Conservation (phyloP, 2,888 invertebrate genomes). For the Endotricha flammealis region DNA sequence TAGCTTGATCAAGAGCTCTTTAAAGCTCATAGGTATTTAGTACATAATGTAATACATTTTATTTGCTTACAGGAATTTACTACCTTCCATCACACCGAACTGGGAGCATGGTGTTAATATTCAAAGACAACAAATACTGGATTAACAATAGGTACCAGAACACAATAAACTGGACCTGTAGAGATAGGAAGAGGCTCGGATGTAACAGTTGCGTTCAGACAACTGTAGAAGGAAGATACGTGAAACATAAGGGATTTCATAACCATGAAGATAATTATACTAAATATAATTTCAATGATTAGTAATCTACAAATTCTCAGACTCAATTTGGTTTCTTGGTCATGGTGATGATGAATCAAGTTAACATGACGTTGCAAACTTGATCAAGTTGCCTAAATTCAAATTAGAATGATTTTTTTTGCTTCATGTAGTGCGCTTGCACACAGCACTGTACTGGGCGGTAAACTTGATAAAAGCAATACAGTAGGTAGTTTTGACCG, state of each 20-base stretch:
- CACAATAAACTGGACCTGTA: constrained; percentile 71
- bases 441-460: no score
- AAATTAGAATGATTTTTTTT: no score
- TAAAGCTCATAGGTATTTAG: no score
- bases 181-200: constrained; percentile 62
- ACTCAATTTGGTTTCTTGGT: neutral
- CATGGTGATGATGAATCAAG: no score
- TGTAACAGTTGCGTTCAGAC: constrained; percentile 70
- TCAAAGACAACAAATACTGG: constrained; percentile 72
- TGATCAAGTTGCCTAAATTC: no score
- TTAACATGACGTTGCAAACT: no score
- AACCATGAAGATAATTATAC: constrained; percentile 70
- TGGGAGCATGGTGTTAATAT: constrained; percentile 71
- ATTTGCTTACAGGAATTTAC: constrained; percentile 59
- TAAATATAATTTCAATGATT: constrained; percentile 70
- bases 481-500: no score
- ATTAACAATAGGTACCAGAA: constrained; percentile 72
- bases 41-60: no score
- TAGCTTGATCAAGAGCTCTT: no score
- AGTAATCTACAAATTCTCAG: no score
- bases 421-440: no score
- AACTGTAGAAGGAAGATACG: constrained; percentile 61
- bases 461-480: no score
- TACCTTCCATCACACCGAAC: constrained; percentile 70
- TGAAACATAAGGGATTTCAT: constrained; percentile 67